phyloP scores from a whole-genome alignment of 2,888 invertebrate genomes.

The Habroteleia sp. region DNA sequence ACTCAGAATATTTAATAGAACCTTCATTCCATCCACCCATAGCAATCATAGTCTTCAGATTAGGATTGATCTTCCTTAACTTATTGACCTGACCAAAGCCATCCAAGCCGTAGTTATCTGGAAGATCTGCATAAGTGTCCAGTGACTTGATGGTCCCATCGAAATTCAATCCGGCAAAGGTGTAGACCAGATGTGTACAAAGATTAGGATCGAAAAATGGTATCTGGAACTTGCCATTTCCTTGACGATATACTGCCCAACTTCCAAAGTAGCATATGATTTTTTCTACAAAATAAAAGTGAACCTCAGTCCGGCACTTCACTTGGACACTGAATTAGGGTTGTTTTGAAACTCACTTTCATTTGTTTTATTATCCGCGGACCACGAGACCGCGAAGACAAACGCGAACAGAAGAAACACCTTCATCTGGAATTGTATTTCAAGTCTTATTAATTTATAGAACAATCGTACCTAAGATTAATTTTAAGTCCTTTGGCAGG shows the following conservation, averaged over 20 bases:
- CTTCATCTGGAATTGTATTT: constrained; percentile 26
- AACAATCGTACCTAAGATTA: too few relatives aligned
- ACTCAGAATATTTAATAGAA: constrained; percentile 84
- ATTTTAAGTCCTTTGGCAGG: too few relatives aligned
- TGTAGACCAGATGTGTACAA: constrained; percentile 89
- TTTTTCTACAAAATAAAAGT: constrained; percentile 81
- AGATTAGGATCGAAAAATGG: constrained; percentile 85
- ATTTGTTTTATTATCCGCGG: not conserved
- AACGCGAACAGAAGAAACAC: not conserved
- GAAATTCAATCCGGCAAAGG: constrained; percentile 85
- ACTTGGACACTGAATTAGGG: not conserved
- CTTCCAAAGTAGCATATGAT: constrained; percentile 89
- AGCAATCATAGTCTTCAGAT: constrained; percentile 83
- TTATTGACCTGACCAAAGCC: constrained; percentile 83
- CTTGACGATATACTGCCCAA: constrained; percentile 87
- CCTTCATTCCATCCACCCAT: constrained; percentile 88
- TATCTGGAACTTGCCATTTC: constrained; percentile 85
- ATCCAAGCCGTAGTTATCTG: constrained; percentile 79
- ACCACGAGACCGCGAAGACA: constrained; percentile 1
- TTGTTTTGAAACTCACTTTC: constrained; percentile 19
- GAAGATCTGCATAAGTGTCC: constrained; percentile 85
- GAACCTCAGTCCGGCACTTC: too few relatives aligned
- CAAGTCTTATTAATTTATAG: too few relatives aligned
- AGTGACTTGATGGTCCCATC: constrained; percentile 83
- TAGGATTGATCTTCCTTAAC: constrained; percentile 82